A percentile compares a stretch with the other conserved stretches of the same genome.
Conservation (phyloP, 1,140 invertebrate species). For the Zaprionus capensis region DNA sequence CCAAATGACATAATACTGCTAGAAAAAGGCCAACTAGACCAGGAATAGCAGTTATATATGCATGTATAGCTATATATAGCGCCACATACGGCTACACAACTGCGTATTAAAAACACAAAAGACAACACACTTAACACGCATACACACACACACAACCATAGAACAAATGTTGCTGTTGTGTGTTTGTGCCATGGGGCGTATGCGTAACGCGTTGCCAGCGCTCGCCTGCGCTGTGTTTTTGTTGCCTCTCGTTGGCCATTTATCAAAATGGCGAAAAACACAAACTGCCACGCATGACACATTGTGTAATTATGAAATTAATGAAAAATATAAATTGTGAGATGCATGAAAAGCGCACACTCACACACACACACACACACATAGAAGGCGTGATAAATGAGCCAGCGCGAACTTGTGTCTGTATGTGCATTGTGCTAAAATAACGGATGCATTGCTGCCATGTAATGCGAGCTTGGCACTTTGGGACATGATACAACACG, state of each 20-base stretch:
- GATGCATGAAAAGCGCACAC: background rate
- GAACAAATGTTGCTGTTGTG: background rate
- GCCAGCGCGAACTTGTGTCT: background rate
- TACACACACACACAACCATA: conserved; percentile 7
- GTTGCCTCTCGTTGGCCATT: conserved; percentile 42
- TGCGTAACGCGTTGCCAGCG: conserved; percentile 46
- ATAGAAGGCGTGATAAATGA: conserved; percentile 37
- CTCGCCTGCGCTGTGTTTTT: background rate
- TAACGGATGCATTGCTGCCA: conserved; percentile 4
- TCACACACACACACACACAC: background rate
- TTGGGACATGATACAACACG: conserved; percentile 1
- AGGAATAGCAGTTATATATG: conserved; percentile 1
- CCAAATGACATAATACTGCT: conserved; percentile 72
- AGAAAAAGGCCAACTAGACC: conserved; percentile 29
- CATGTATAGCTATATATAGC: conserved; percentile 7
- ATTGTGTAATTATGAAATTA: conserved; percentile 59
- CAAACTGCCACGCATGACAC: conserved; percentile 27
- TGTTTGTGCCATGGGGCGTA: conserved; percentile 40
- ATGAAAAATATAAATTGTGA: conserved; percentile 21
- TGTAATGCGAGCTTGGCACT: background rate
- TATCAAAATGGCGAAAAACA: conserved; percentile 51
- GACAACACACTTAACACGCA: conserved; percentile 22
- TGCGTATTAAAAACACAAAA: conserved; percentile 56
- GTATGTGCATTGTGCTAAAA: conserved; percentile 6
- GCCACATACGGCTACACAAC: conserved; percentile 11